Evolutionary conservation across 2,113 vertebrate genomes (phyloP), one percentile per base, ranked within the genome.

Genomic region (Podilymbus podiceps): DNA sequence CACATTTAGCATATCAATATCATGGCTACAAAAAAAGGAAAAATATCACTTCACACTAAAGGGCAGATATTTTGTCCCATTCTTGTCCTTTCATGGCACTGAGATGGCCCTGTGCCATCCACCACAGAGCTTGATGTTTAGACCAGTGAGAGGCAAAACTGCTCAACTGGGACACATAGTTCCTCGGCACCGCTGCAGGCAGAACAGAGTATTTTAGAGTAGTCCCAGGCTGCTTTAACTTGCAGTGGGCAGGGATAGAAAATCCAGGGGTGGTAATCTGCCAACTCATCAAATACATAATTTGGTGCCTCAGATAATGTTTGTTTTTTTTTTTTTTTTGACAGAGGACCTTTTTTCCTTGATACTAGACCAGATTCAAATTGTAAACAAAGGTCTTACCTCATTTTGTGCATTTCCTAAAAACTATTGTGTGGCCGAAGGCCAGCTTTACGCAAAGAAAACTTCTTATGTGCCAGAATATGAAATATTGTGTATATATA

Each of bases 401-500:
- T 95, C n/a, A 58, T 68, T 60, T 68, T 95, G 27, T 88, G 31
- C 66, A 63, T 93, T 95, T 89, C 31, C 60, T 69, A 84, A 72
- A 55, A 92, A 66, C 53, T 78, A 58, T 62, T 66, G 62, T 62
- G 52, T 92, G 95, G 62, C 52, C 40, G 66, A 76, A 93, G 42
- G 73, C 60, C 85, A 92, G 75, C 49, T 67, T 80, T 76, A 50
- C 80, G 53, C 58, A 92, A 92, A 81, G 68, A 95, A 96, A 6
- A 23, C n/a, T 88, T 88, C 68, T 90, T 64, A 75, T 85, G 93
- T 90, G 31, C 42, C 33, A 93, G 71, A 89, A 33, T 47, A 92
- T 60, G 42, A 42, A 85, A 72, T 30, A 55, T 55, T 84, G 12
- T 58, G 8, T 31, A 60, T 35, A 38, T 62, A 42, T 50, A 49